Base-by-base conservation (phyloP, 2,113 vertebrate genomes). In the Anguilla rostrata region DNA sequence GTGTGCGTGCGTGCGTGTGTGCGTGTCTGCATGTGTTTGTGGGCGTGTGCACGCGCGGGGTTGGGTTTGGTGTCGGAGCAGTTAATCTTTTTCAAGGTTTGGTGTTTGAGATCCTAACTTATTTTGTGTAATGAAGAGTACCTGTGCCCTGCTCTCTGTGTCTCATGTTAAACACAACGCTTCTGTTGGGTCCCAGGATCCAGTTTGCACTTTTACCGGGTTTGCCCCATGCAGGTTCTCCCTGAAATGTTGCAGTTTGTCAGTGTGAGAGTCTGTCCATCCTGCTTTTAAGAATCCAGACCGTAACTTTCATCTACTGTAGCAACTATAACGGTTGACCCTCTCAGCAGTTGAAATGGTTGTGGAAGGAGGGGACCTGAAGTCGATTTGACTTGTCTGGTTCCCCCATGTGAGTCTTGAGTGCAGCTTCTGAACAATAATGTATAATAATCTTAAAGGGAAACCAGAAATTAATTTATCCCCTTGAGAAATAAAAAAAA, bases 101-200 rank as follows among this genome's bases (percentile, higher is more conserved):
- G 22, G 75, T 81, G 84, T 85, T 71, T 53, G 71, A 34, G 71
- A 46, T 78, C 53, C 56, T 81, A 46, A 82, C 81, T 86, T 81
- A 60, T 82, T 56, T 56, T 82, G 46, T 82, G 40, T 86, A 66
- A 86, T 86, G 81, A 82, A 81, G 56, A 86, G 63, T 3, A 26
- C 56, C 85, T 22, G 40, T 26, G 26, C 79, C 41, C 79, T 60
- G 53, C 56, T 5, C 39, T 34, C 26, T 26, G n/a, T 82, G 40
- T 81, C 57, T 86, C 39, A 43, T 40, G 18, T 63, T 39, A 60
- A 60, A 83, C 4, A 26, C 39, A 56, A 9, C 22, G 22, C 0
- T 29, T 86, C n/a, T 80, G 78, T 80, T 40, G 78, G 14, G 4
- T 80, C 40, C 39, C 14, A 80, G 40, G 78, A 41, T 22, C 40